Evolutionary conservation across 2,888 invertebrate genomes (phyloP), one percentile per base, ranked within the genome.

Genomic region (Panopea generosa): DNA sequence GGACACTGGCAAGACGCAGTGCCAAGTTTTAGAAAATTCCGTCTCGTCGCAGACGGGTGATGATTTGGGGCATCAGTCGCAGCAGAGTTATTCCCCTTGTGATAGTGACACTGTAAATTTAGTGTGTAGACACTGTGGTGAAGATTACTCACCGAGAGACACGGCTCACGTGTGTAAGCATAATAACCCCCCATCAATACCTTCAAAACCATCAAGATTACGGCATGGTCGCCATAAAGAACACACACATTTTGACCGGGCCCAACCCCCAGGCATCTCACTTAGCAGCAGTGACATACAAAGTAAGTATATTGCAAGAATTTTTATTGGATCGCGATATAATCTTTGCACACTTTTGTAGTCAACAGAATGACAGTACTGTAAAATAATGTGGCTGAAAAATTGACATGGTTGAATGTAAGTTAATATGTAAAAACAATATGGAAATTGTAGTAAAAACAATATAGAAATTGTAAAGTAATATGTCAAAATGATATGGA

Each of bases 131-230:
- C 59, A 71, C 33, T 77, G 72, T 66, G 74, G 77, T 40, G 77
- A 66, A 38, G 62, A 63, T 22, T 60, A 40, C 38, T 57, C 71
- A 20, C 62, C 18, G 1, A 63, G 56, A 22, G 66, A 66, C 43
- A 33, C 33, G 33, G 59, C n/a, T 33, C 55, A 67, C 20, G 45
- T 47, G 22, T 75, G 81, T 52, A 72, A 75, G 66, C 77, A 75
- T 66, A 66, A 74, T 65, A 68, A 50, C 43, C 85, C 85, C 7
- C 77, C 82, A 45, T 4, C 11, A 38, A 73, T 85, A 78, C 85
- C 85, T 67, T 82, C 82, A 2, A 85, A 85, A 66, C 84, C 77
- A 16, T 47, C 74, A 16, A 63, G 75, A 16, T 60, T 71, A 38
- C 68, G 74, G 26, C 74, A 77, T 26, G 59, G 66, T 16, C 63